Percentiles rank a stretch among this genome's conserved stretches.
Evolutionary conservation across 92 coral and sea anemone genomes (phyloP).

Genomic region (Zoanthus solanderi): DNA sequence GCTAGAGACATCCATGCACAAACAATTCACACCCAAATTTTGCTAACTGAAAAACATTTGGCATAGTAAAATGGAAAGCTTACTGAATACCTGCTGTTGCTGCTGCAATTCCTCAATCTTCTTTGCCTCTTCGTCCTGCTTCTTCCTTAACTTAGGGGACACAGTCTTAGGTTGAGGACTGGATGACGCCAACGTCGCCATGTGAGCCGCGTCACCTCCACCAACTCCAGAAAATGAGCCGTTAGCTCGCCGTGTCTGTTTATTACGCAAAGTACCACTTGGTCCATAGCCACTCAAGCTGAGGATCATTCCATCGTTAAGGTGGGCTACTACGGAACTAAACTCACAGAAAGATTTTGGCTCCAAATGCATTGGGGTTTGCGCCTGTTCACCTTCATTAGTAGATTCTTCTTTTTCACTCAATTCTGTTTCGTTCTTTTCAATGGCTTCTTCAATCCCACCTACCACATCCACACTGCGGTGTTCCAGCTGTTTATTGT

Average conservation of each 20-base stretch:
- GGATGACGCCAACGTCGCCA: constrained; percentile 73
- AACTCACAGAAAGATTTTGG: constrained; percentile 85
- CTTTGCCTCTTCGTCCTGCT: constrained; percentile 88
- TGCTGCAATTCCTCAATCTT: constrained; percentile 87
- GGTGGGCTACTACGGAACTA: constrained; percentile 93
- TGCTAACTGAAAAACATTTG: background rate
- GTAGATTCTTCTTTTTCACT: constrained; percentile 63
- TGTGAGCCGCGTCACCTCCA: constrained; percentile 46
- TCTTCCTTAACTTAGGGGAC: constrained; percentile 91
- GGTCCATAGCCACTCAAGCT: constrained; percentile 94
- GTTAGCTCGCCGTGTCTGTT: constrained; percentile 55
- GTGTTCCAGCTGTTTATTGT: background rate
- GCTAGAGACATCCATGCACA: background rate
- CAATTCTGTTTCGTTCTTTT: constrained; percentile 86
- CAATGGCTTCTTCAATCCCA: constrained; percentile 71
- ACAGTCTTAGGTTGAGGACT: constrained; percentile 95
- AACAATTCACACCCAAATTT: background rate
- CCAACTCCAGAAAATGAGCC: constrained; percentile 42
- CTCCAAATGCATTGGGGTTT: constrained; percentile 29
- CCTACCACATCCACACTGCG: background rate
- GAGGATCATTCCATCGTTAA: constrained; percentile 93
- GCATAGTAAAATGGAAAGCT: background rate
- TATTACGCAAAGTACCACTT: constrained; percentile 62
- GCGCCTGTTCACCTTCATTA: constrained; percentile 26
- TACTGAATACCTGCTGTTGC: constrained; percentile 71